Evolutionary conservation across 2,888 invertebrate species (phyloP), one percentile per base, ranked within the genome.

Genomic region (Tenthredo amoena): DNA sequence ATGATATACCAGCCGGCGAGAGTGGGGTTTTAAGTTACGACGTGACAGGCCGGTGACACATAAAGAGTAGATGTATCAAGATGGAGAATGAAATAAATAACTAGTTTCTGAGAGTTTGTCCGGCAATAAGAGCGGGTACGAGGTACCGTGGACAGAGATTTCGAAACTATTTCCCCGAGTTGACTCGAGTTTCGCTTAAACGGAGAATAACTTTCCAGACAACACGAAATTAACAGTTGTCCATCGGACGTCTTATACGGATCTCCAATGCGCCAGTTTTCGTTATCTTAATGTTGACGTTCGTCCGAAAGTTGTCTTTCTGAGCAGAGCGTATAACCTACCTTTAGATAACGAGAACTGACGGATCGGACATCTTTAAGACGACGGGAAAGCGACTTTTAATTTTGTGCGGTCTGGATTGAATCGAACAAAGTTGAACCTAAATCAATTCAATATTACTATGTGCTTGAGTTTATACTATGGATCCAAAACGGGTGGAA

Each of bases 71-170:
- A 58, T 21, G 62, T 62, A 62, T 26, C 62, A 62, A 62, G 62
- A 62, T 62, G 26, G 26, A 62, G 21, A 62, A 26, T 62, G 5
- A 62, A 62, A 62, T 62, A 62, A 62, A 62, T 62, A 26, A 62
- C 55, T 55, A 62, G 26, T 26, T 62, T 62, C 21, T 62, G 62
- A 62, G 26, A 62, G 62, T 62, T 62, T 62, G 62, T 62, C 62
- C 26, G 12, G 26, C 62, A 62, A 12, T 62, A 12, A 26, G 12
- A 62, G 26, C 62, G 26, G 62, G 12, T 26, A 62, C 26, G 26
- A 26, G 10, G 10, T 62, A 62, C 62, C 9, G n/a, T n/a, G 26
- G 12, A 62, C 26, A 26, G 62, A 26, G 62, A 62, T 62, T 62
- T 10, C 62, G 62, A 62, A 62, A 62, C 62, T 62, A 62, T 26